Base-by-base conservation (phyloP, 1,140 invertebrate species). In the Lepidurus arcticus region DNA sequence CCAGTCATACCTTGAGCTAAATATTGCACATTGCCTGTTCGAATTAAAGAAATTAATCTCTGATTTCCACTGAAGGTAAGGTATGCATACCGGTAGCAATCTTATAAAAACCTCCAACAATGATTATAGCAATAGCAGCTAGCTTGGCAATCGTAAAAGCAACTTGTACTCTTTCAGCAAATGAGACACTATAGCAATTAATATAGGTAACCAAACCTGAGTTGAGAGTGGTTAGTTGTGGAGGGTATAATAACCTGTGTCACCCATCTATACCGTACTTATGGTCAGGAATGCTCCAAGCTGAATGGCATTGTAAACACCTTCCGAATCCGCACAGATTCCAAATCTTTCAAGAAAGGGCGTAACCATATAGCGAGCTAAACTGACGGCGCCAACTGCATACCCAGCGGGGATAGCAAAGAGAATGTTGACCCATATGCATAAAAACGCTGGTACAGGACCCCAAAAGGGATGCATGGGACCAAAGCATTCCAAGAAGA, bases 311-410 rank as follows among this genome's bases (percentile, higher is more conserved):
- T 45, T 16, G 44, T 34, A 73, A 13, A 44, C n/a, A 9, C 47
- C 8, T 8, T 75, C n/a, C 9, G 42, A 21, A 44, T 78, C 78
- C 7, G 65, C 73, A 6, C 78, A 78, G 9, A 78, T 44, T 3
- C 34, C 8, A n/a, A 78, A 24, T 10, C 73, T 92, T n/a, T 89
- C 88, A 76, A 94, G 91, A 84, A 97, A 96, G 8, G 95, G 93
- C 82, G 94, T 92, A 13, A 94, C 92, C 26, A 94, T 91, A 84
- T 98, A 98, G 84, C 97, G 92, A 44, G 76, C 73, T 42, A 77
- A 80, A 13, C 43, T 34, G 79, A 77, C 1, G 9, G 79, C 47
- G 26, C 16, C 75, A 4, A 84, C 80, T 10, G 83, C 82, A 21
- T 80, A 78, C 0, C 79, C 73, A 9, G 85, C 83, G 0, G 87